Evolutionary conservation across 2,797 vertebrate genomes (phyloP).

Genomic region (Orientallactaga sibirica): DNA sequence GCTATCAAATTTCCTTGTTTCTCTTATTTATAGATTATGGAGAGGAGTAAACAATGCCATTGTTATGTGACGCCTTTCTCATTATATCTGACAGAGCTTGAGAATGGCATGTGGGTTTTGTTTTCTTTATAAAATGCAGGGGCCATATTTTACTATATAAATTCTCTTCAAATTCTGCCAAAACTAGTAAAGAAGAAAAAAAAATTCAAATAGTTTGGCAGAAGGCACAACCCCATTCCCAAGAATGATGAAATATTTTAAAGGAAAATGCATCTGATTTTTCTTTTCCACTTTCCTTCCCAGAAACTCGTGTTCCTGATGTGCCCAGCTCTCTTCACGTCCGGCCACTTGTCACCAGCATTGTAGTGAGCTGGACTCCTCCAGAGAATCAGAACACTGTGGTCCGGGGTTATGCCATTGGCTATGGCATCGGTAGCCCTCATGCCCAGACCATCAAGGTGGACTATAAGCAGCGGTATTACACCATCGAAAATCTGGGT

Average conservation of each 20-base stretch:
- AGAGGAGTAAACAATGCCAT: constrained; percentile 8
- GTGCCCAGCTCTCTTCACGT: constrained; percentile 98
- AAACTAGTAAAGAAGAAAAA: neutral
- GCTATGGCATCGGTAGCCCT: constrained; percentile 97
- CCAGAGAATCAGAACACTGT: constrained; percentile 99
- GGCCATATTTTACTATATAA: neutral
- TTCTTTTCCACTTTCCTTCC: neutral
- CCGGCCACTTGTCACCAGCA: constrained; percentile 96
- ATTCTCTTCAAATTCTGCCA: constrained; percentile 43
- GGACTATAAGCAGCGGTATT: constrained; percentile 99
- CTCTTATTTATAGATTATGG: constrained; percentile 25
- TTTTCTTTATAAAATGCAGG: constrained; percentile 1
- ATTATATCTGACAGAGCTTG: neutral
- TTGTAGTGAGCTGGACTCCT: constrained; percentile 99
- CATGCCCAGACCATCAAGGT: constrained; percentile 98
- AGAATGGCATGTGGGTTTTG: neutral
- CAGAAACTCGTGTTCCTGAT: constrained; percentile 96
- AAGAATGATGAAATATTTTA: neutral
- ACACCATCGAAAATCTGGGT: constrained; percentile 98
- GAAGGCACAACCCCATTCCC: neutral
- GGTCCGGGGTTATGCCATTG: constrained; percentile 97
- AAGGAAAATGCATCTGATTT: too few relatives aligned
- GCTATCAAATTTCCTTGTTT: constrained; percentile 50
- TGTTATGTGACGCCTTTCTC: neutral
- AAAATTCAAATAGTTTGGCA: neutral